Conservation (phyloP, 2,113 vertebrate genomes). For the Semnornis frantzii region DNA sequence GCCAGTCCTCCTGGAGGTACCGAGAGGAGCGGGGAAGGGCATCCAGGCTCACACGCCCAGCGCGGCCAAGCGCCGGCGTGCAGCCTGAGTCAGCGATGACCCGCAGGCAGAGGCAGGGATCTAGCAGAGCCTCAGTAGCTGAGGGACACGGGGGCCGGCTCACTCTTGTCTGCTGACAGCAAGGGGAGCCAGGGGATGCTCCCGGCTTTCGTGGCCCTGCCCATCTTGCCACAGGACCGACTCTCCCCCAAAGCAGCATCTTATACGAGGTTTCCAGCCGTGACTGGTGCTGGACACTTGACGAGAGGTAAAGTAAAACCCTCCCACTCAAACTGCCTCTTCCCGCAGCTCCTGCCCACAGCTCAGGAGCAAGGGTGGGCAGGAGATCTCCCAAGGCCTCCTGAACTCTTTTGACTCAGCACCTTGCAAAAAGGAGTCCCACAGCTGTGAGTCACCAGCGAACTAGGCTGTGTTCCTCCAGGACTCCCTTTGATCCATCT, state of each 20-base stretch:
- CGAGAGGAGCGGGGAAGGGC: background rate
- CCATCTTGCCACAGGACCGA: background rate
- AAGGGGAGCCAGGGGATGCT: accelerated
- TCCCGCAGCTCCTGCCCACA: background rate
- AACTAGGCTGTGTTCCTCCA: background rate
- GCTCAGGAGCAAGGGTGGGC: background rate
- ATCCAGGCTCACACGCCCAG: background rate
- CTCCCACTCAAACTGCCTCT: background rate
- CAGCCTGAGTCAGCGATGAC: conserved; percentile 23
- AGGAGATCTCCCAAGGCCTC: background rate
- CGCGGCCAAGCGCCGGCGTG: background rate
- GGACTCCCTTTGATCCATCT: conserved; percentile 56
- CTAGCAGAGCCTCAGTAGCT: background rate
- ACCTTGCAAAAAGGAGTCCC: conserved; percentile 25
- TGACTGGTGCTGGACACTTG: background rate
- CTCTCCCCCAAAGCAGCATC: background rate
- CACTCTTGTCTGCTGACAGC: background rate
- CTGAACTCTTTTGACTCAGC: conserved; percentile 33
- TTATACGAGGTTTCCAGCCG: background rate
- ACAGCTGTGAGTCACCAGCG: background rate
- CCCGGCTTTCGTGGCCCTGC: accelerated
- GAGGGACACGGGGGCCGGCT: accelerated
- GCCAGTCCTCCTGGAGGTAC: background rate
- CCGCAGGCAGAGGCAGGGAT: background rate
- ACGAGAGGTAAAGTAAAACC: background rate